phyloP scores from a whole-genome alignment of 1,140 invertebrate genomes.

The Holotrichia oblita region DNA sequence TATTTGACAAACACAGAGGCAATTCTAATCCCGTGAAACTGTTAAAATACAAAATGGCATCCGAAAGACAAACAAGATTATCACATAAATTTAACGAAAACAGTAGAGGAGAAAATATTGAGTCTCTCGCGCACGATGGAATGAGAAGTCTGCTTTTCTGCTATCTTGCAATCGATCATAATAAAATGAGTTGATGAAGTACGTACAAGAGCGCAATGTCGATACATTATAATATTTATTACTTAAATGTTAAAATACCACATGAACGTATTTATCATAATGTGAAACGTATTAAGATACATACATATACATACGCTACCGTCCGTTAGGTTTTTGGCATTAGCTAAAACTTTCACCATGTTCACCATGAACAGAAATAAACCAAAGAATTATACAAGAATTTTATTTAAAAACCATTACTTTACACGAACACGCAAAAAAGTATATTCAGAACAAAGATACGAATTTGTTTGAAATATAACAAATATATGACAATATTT shows the following conservation, averaged over 20 bases:
- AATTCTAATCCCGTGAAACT: neutral
- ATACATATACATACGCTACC: no score
- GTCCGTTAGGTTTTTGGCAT: no score
- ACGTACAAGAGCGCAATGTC: neutral
- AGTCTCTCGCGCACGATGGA: neutral
- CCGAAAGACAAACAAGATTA: conserved; percentile 26
- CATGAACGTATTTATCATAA: neutral
- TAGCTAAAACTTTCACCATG: no score
- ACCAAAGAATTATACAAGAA: no score
- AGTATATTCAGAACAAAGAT: no score
- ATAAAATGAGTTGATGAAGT: neutral
- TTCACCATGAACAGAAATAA: no score
- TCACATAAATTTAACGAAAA: conserved; percentile 37
- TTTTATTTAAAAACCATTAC: no score
- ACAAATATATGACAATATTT: no score
- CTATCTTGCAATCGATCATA: conserved; percentile 24
- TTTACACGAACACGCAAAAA: no score
- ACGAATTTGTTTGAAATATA: no score
- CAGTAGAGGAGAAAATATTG: conserved; percentile 21
- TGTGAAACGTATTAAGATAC: no score
- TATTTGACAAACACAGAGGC: neutral
- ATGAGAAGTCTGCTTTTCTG: neutral
- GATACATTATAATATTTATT: conserved; percentile 1
- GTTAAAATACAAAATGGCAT: conserved; percentile 16
- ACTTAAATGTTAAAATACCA: neutral